Base-by-base conservation (phyloP, 2,797 vertebrate species). In the Cirrhinus mrigala region DNA sequence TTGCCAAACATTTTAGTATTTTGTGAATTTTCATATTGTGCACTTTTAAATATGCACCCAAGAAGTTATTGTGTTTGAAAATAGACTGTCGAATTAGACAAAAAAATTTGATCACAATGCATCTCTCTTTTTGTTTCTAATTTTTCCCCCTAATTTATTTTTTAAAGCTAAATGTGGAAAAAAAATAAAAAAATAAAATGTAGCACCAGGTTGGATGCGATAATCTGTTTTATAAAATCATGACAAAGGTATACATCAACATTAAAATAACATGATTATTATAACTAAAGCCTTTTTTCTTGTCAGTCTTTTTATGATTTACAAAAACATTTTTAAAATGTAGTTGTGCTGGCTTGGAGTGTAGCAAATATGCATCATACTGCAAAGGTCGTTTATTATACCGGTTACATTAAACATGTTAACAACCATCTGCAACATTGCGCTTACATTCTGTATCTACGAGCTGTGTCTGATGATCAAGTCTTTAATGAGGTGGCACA, bases 401-500 rank as follows among this genome's bases (percentile, higher is more conserved):
- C 22, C n/a, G 37, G 22, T 62, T 33, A 24, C 27, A 62, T 64
- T 50, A 75, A 83, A 50, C 27, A 29, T 58, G 18, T 58, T 82
- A 6, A 27, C 79, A 60, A 22, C 22, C n/a, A 44, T 20, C 56
- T 24, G 14, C 44, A 75, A 52, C 27, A 64, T 24, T 10, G 9
- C 50, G 9, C 81, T 64, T 50, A 33, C 33, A 48, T 44, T 80
- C 58, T 83, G 20, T 8, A 24, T 77, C 60, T 37, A 73, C 83
- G 70, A 88, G 56, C 82, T 44, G 86, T 84, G 60, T 68, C 48
- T 77, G 74, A 77, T 54, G 74, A 64, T 46, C 58, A 75, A 16
- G 29, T 3, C 81, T 66, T 84, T 84, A 90, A 86, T 87, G 88
- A 90, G 82, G 89, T 87, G 91, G 90, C 89, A 86, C 73, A 86